Evolutionary conservation across 2,113 vertebrate genomes (phyloP).

Genomic region (Cebidichthys violaceus): DNA sequence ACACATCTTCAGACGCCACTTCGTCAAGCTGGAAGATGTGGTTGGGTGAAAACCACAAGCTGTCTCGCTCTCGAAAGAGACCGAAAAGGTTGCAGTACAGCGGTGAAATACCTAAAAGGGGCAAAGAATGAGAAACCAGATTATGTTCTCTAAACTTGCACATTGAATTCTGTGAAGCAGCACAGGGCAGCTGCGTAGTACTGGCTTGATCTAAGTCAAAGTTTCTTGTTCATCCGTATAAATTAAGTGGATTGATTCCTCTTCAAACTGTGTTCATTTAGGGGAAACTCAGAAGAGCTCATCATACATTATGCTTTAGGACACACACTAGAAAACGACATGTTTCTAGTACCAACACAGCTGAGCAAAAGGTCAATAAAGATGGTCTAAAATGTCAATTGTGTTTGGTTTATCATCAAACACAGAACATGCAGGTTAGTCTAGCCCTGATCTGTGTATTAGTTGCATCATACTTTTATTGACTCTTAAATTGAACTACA

Average conservation of each 20-base stretch:
- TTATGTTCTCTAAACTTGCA: not conserved
- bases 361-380: slow-evolving; percentile 51
- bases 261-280: not conserved
- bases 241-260: not conserved
- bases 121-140: slow-evolving; percentile 9
- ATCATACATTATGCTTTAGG: not conserved
- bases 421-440: slow-evolving; percentile 53
- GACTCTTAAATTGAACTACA: not conserved
- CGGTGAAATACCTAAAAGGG: slow-evolving; percentile 88
- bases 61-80: slow-evolving; percentile 90
- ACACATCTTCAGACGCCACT: slow-evolving; percentile 83
- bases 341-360: slow-evolving; percentile 60
- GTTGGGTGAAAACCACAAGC: slow-evolving; percentile 94
- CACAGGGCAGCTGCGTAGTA: not conserved
- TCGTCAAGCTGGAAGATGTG: slow-evolving; percentile 92
- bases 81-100: slow-evolving; percentile 92
- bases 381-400: slow-evolving; percentile 63
- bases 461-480: slow-evolving; percentile 20
- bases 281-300: not conserved
- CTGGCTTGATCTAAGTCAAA: not conserved
- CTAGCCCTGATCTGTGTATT: slow-evolving; percentile 1
- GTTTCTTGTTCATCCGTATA: not conserved
- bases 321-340: slow-evolving; percentile 4
- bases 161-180: not conserved
- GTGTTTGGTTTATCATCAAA: slow-evolving; percentile 73